Evolutionary conservation across 2,113 vertebrate genomes (phyloP), one percentile per base, ranked within the genome.

Genomic region (Crotophaga sulcirostris): DNA sequence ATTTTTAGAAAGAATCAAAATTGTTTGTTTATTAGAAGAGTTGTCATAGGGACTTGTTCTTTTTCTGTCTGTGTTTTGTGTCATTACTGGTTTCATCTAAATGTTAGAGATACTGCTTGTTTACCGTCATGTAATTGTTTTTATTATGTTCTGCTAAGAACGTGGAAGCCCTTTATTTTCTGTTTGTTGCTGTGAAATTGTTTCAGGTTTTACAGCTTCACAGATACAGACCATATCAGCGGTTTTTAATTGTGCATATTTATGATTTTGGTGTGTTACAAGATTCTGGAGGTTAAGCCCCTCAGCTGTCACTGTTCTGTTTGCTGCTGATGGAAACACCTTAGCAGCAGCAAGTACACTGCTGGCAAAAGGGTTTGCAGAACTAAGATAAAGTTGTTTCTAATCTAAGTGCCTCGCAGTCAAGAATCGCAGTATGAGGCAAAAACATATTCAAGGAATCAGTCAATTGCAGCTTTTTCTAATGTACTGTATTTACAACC

Each of bases 311-410:
- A 62, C 51, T 3, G 4, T 66, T 96, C 47, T 38, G 25, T 67
- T 67, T 54, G 29, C 59, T 78, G 60, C 66, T 87, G 73, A 24
- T 78, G 74, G 64, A 81, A 84, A 60, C 72, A 84, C 63, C 87
- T 76, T 59, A 63, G 74, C 66, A 90, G 74, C 70, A 90, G 74
- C 79, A 77, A 85, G 52, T 45, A 84, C 89, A 90, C 87, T 91
- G 68, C 49, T 74, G 79, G 85, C 64, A 89, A 69, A 89, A 55
- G 20, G 75, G 92, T 72, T 79, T 91, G 66, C 38, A 80, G 52
- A 54, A 10, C 23, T 28, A 49, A 84, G 64, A 95, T 93, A 63
- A 95, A 90, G 56, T 80, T 95, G 68, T 91, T 94, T 87, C 78
- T 95, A 75, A 87, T 90, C 42, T 64, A 63, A 80, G 40, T 21